phyloP scores from a whole-genome alignment of 2,888 invertebrate species.

The Empis stercorea region DNA sequence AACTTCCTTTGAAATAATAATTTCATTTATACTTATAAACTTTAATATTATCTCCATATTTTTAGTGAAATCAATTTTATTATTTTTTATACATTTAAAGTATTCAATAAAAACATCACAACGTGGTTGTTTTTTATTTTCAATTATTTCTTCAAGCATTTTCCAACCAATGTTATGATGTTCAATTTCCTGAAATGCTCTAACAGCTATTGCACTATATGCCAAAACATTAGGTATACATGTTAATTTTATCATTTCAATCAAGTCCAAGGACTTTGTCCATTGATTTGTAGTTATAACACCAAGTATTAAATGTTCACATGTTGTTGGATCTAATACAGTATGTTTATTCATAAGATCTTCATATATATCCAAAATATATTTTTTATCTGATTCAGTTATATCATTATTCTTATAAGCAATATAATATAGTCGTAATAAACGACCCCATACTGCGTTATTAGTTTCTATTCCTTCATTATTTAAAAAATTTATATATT shows the following conservation, averaged over 20 bases:
- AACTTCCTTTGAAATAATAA: slow-evolving; percentile 31
- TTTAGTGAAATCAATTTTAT: slow-evolving; percentile 26
- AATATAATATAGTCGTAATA: slow-evolving; percentile 42
- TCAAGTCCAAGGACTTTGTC: slow-evolving; percentile 45
- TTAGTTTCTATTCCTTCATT: slow-evolving; percentile 39
- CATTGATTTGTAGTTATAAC: slow-evolving; percentile 51
- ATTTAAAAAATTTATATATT: slow-evolving; percentile 45
- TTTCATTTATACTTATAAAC: slow-evolving; percentile 41
- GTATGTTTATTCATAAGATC: slow-evolving; percentile 37
- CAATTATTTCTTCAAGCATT: slow-evolving; percentile 43
- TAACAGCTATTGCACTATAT: slow-evolving; percentile 42
- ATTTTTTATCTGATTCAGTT: slow-evolving; percentile 37
- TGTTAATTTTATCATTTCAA: slow-evolving; percentile 45
- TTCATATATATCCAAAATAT: slow-evolving; percentile 41
- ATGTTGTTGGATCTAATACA: slow-evolving; percentile 45
- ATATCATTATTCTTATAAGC: slow-evolving; percentile 23
- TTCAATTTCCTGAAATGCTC: slow-evolving; percentile 39
- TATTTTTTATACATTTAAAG: slow-evolving; percentile 38
- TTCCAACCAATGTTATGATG: slow-evolving; percentile 43
- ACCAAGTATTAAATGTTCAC: slow-evolving; percentile 47
- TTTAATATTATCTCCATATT: slow-evolving; percentile 45
- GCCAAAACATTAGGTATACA: slow-evolving; percentile 36
- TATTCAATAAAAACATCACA: slow-evolving; percentile 41
- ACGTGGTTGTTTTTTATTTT: slow-evolving; percentile 33
- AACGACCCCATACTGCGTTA: slow-evolving; percentile 44